Conservation (phyloP, 1,140 invertebrate genomes). For the Cepaea nemoralis region DNA sequence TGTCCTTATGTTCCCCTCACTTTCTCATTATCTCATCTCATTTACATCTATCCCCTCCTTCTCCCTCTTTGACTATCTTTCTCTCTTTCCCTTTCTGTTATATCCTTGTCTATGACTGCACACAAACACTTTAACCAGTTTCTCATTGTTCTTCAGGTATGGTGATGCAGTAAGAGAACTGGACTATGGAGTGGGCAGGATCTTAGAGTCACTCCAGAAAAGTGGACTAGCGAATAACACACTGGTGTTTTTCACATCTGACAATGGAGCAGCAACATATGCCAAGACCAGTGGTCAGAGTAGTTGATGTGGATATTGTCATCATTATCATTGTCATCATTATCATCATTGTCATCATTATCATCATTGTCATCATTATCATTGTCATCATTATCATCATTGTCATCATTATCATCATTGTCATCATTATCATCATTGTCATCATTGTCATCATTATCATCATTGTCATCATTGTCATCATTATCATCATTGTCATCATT, state of each 20-base stretch:
- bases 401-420: conserved; percentile 11
- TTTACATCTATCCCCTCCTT: too few species aligned
- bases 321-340: conserved; percentile 12
- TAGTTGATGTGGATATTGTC: too few species aligned
- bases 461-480: conserved; percentile 6
- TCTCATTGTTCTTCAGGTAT: conserved; percentile 62
- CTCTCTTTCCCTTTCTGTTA: too few species aligned
- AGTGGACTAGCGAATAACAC: conserved; percentile 70
- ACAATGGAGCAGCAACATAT: conserved; percentile 74
- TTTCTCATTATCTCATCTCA: too few species aligned
- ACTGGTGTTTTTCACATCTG: conserved; percentile 74
- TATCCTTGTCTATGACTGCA: background rate
- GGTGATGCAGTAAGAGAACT: conserved; percentile 74
- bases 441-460: conserved; percentile 11
- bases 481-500: background rate
- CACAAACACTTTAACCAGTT: too few species aligned
- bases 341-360: conserved; percentile 11
- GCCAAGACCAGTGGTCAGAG: conserved; percentile 58
- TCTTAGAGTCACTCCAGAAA: conserved; percentile 65
- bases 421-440: conserved; percentile 10
- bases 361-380: conserved; percentile 10
- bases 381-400: conserved; percentile 11
- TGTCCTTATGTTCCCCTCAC: too few species aligned
- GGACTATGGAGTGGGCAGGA: conserved; percentile 72
- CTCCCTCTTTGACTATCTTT: too few species aligned